Evolutionary conservation across 2,113 vertebrate genomes (phyloP).

Genomic region (Eulemur rufifrons): DNA sequence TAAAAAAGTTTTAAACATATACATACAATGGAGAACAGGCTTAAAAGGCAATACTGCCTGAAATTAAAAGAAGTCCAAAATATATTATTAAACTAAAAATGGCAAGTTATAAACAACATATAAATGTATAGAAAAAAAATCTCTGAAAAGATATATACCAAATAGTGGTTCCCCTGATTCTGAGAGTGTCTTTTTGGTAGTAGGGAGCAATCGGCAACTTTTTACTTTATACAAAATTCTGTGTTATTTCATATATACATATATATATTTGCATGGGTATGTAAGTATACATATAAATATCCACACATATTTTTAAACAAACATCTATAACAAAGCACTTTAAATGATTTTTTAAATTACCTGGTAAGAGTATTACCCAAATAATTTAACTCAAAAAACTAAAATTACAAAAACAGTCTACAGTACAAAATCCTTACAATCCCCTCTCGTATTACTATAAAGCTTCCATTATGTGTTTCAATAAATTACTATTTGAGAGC

Average conservation of each 20-base stretch:
- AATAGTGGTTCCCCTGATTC: background rate
- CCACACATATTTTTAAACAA: background rate
- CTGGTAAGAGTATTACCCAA: background rate
- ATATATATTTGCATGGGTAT: background rate
- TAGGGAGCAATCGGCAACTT: background rate
- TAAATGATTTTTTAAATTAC: background rate
- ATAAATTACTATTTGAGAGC: slow-evolving; percentile 32
- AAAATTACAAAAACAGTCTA: background rate
- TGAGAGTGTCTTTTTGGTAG: background rate
- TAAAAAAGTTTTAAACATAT: background rate
- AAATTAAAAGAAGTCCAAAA: background rate
- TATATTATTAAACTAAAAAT: slow-evolving; percentile 18
- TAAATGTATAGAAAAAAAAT: background rate
- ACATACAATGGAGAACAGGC: background rate
- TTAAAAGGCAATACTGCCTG: background rate
- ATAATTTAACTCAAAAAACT: slow-evolving; percentile 15
- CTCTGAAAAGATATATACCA: background rate
- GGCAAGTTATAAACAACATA: background rate
- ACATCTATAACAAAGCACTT: background rate
- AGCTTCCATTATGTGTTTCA: slow-evolving; percentile 11
- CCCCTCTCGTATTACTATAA: background rate
- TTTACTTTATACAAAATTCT: background rate
- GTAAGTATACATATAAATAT: background rate
- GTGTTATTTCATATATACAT: background rate
- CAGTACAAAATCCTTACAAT: background rate